Evolutionary conservation across 2,797 vertebrate species (phyloP).

Genomic region (Enteromius afrohamiltoni): DNA sequence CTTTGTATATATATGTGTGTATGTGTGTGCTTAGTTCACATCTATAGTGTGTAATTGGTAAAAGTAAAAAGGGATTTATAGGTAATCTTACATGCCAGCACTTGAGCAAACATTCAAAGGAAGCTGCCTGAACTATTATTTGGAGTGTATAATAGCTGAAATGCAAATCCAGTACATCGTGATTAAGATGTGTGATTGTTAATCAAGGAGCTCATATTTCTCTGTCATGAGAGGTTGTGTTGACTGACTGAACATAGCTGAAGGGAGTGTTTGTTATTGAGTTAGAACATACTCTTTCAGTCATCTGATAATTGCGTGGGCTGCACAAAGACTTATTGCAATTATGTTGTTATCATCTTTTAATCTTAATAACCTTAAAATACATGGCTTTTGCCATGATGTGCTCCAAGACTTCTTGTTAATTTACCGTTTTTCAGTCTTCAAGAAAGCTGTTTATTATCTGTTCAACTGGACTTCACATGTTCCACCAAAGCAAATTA

Average conservation of each 20-base stretch:
- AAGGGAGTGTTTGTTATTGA: conserved; percentile 15
- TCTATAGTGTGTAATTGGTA: background rate
- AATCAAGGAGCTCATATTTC: conserved; percentile 10
- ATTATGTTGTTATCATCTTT: conserved; percentile 25
- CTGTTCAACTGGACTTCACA: background rate
- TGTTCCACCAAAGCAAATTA: background rate
- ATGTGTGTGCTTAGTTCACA: background rate
- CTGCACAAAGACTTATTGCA: conserved; percentile 15
- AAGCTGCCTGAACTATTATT: background rate
- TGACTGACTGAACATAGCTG: conserved; percentile 29
- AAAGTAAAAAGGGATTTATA: background rate
- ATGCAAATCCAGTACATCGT: conserved; percentile 16
- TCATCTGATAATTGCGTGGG: conserved; percentile 17
- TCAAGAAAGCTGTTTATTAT: background rate
- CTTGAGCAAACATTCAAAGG: background rate
- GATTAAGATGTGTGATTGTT: conserved; percentile 17
- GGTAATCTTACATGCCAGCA: background rate
- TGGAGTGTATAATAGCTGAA: background rate
- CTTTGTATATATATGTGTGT: too few species aligned
- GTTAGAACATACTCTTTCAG: conserved; percentile 3
- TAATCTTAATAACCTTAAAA: conserved; percentile 7
- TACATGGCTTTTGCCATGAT: conserved; percentile 7
- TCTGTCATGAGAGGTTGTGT: conserved; percentile 4
- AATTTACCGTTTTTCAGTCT: background rate
- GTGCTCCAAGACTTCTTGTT: background rate